Evolutionary conservation across 1,140 invertebrate genomes (phyloP).

Genomic region (Ladona fulva): DNA sequence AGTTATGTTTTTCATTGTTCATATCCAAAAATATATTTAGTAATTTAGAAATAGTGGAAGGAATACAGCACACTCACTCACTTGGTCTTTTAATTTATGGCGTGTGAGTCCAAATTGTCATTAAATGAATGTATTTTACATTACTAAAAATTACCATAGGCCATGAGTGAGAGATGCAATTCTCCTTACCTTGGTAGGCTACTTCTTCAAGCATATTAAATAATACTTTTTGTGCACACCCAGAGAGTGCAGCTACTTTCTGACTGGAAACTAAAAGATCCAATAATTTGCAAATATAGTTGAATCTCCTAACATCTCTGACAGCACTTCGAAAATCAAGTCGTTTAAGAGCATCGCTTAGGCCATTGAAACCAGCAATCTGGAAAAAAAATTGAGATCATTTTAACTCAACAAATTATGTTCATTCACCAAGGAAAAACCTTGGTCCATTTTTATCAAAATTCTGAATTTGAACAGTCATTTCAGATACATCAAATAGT

Average conservation of each 20-base stretch:
- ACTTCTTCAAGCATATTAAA: constrained; percentile 91
- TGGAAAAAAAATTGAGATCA: constrained; percentile 35
- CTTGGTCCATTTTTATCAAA: too few relatives aligned
- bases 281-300: constrained; percentile 90
- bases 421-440: too few relatives aligned
- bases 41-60: too few relatives aligned
- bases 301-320: constrained; percentile 85
- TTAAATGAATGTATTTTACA: too few relatives aligned
- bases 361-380: constrained; percentile 90
- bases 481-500: too few relatives aligned
- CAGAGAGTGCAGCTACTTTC: constrained; percentile 74
- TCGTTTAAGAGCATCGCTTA: constrained; percentile 88
- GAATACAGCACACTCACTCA: too few relatives aligned
- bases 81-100: too few relatives aligned
- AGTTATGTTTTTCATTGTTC: too few relatives aligned
- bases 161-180: constrained; percentile 14
- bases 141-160: not conserved
- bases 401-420: too few relatives aligned
- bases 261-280: constrained; percentile 78
- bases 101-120: too few relatives aligned
- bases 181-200: constrained; percentile 66
- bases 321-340: constrained; percentile 91
- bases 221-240: constrained; percentile 85
- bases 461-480: too few relatives aligned
- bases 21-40: too few relatives aligned